Conservation (phyloP, 2,888 invertebrate genomes). For the Eupithecia insigniata region DNA sequence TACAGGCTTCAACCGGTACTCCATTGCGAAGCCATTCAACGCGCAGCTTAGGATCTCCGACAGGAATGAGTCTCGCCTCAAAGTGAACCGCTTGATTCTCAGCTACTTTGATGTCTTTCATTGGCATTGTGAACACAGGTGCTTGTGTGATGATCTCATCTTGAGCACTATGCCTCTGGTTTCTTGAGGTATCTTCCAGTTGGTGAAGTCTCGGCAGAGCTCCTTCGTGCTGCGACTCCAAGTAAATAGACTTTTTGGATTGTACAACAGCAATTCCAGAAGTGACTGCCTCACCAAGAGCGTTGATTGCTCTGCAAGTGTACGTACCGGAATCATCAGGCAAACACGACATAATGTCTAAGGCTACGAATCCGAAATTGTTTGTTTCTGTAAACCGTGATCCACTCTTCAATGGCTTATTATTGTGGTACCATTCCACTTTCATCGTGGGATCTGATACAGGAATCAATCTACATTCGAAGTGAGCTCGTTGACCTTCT, state of each 20-base stretch:
- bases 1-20: slow-evolving; percentile 94
- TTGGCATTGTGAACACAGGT: slow-evolving; percentile 96
- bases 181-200: slow-evolving; percentile 91
- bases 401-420: slow-evolving; percentile 94
- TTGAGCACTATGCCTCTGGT: slow-evolving; percentile 88
- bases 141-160: slow-evolving; percentile 94
- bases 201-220: slow-evolving; percentile 91
- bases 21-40: slow-evolving; percentile 97
- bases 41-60: slow-evolving; percentile 95
- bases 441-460: slow-evolving; percentile 96
- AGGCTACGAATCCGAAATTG: slow-evolving; percentile 98
- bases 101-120: slow-evolving; percentile 92
- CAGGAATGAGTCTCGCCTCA: slow-evolving; percentile 96
- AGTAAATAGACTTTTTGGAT: slow-evolving; percentile 92
- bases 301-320: slow-evolving; percentile 96
- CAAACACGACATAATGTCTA: slow-evolving; percentile 97
- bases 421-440: slow-evolving; percentile 98
- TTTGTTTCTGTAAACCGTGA: slow-evolving; percentile 98
- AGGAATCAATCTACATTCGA: slow-evolving; percentile 96
- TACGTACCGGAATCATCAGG: slow-evolving; percentile 98
- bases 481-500: slow-evolving; percentile 97
- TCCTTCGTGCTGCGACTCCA: slow-evolving; percentile 94
- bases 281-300: slow-evolving; percentile 95
- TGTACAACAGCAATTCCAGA: slow-evolving; percentile 94
- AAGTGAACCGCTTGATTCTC: slow-evolving; percentile 97